Evolutionary conservation across 2,113 vertebrate genomes (phyloP).

Genomic region (Panthera uncia): DNA sequence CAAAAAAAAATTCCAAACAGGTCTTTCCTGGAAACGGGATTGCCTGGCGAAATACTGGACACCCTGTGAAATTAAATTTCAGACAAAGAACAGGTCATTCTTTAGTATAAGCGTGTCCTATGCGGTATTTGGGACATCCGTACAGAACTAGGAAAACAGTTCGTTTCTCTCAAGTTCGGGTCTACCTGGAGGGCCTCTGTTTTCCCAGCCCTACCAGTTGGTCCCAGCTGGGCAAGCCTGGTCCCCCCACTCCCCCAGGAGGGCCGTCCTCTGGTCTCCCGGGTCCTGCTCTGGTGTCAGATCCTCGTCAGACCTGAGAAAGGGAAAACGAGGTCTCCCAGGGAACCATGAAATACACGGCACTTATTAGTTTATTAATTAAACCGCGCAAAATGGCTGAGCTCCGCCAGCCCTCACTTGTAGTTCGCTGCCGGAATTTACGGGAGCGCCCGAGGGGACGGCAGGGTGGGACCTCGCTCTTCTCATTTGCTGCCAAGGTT

Average conservation of each 20-base stretch:
- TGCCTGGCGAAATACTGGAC: not conserved
- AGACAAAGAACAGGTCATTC: not conserved
- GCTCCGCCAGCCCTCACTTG: conserved; percentile 72
- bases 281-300: rapidly evolving
- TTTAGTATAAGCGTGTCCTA: rapidly evolving
- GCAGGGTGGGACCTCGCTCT: conserved; percentile 72
- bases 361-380: conserved; percentile 77
- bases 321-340: conserved; percentile 24
- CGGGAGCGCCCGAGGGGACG: conserved; percentile 78
- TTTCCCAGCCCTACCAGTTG: not conserved
- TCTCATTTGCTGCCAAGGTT: conserved; percentile 86
- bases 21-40: not conserved
- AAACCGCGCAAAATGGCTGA: conserved; percentile 70
- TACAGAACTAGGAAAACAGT: not conserved
- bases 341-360: conserved; percentile 25
- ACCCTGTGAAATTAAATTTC: not conserved
- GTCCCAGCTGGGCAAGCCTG: rapidly evolving
- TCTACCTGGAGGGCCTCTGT: rapidly evolving
- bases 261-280: rapidly evolving
- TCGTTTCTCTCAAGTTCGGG: not conserved
- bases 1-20: not conserved
- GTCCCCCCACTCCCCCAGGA: rapidly evolving
- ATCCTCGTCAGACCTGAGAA: not conserved
- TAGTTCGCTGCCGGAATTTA: conserved; percentile 69
- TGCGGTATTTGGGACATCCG: not conserved